phyloP scores from a whole-genome alignment of 1,140 invertebrate genomes.

The Lepidurus apus region DNA sequence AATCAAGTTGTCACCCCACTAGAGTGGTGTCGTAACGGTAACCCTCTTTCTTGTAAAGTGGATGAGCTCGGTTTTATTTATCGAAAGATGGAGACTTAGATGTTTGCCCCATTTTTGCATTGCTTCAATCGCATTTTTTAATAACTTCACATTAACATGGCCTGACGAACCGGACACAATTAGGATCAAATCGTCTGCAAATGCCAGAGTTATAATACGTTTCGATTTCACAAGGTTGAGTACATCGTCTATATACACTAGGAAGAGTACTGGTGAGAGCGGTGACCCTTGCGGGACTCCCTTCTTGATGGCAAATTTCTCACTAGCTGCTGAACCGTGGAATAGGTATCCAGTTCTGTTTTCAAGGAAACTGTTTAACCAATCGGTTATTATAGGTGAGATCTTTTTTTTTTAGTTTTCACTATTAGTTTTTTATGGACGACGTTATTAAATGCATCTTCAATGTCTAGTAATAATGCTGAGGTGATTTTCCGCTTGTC shows the following conservation, averaged over 20 bases:
- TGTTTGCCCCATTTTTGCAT: conserved; percentile 24
- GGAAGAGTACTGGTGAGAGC: conserved; percentile 20
- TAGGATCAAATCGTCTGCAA: conserved; percentile 24
- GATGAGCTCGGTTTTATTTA: conserved; percentile 23
- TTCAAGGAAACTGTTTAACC: background rate
- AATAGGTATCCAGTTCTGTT: background rate
- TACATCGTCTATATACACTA: conserved; percentile 23
- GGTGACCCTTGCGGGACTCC: conserved; percentile 25
- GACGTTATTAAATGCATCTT: too few species aligned
- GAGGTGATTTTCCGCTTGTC: too few species aligned
- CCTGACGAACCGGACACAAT: background rate
- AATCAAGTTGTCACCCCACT: conserved; percentile 22
- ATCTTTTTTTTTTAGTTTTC: background rate
- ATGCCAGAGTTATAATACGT: conserved; percentile 13
- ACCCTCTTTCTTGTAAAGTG: background rate
- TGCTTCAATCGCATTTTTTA: background rate
- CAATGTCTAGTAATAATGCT: too few species aligned
- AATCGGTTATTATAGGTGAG: background rate
- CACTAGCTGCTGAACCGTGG: background rate
- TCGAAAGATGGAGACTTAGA: background rate
- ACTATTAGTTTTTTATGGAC: background rate
- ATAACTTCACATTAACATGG: background rate
- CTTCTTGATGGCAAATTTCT: background rate
- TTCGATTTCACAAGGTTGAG: background rate
- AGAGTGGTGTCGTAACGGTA: background rate